Percentiles rank a stretch among this genome's conserved stretches.
phyloP scores from a whole-genome alignment of 2,113 vertebrate species.

The Actenoides lindsayi region DNA sequence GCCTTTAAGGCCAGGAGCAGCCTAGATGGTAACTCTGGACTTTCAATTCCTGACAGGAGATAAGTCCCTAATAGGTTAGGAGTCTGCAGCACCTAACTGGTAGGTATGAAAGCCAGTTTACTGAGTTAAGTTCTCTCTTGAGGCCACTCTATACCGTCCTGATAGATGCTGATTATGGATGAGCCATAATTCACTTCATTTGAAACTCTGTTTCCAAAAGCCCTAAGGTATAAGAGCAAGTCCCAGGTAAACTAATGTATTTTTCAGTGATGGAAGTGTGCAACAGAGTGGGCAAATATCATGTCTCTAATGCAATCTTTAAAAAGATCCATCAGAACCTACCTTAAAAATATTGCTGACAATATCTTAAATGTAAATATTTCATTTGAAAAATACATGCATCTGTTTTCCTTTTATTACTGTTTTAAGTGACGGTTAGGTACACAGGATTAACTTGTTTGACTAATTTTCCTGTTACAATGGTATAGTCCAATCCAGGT shows the following conservation, averaged over 20 bases:
- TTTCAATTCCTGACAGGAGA: background rate
- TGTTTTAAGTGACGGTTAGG: background rate
- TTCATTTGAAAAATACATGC: background rate
- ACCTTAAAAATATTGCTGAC: background rate
- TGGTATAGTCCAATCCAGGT: constrained; percentile 63
- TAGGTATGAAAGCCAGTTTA: background rate
- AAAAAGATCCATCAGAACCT: background rate
- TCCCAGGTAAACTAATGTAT: background rate
- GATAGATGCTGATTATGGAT: accelerated
- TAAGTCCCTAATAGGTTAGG: background rate
- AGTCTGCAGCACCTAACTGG: background rate
- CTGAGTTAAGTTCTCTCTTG: background rate
- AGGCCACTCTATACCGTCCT: background rate
- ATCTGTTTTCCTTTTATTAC: background rate
- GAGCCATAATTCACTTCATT: background rate
- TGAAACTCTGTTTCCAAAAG: background rate
- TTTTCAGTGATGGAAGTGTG: background rate
- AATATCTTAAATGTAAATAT: background rate
- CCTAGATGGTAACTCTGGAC: background rate
- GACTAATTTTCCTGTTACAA: constrained; percentile 35
- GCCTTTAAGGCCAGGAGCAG: background rate
- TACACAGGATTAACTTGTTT: constrained; percentile 12
- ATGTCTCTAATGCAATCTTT: background rate
- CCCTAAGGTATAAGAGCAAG: background rate
- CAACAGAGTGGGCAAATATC: background rate